Evolutionary conservation across 2,888 invertebrate genomes (phyloP), one percentile per base, ranked within the genome.

Genomic region (Netelia inedita): DNA sequence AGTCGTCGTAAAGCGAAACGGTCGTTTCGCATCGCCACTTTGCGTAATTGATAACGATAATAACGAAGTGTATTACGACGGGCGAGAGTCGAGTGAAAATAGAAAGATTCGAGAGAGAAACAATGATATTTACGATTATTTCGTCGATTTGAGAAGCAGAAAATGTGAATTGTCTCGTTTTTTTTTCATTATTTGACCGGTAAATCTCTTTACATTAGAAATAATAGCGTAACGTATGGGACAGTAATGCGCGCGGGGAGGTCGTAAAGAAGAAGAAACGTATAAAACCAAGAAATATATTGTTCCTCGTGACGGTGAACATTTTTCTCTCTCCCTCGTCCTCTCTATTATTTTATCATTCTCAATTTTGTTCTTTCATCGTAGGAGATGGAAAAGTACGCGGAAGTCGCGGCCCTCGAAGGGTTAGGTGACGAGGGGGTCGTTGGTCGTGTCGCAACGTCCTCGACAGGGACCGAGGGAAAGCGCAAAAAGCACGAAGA

Each of bases 301-400:
- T 19, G 43, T n/a, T 66, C 23, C 53, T 41, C 59, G 16, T n/a
- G 35, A n/a, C n/a, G 28, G 53, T 57, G 6, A 9, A 28, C 28
- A 5, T 41, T 57, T 41, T 14, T 66, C 19, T 5, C 11, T 50
- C 9, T 53, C 5, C 28, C 28, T 28, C 28, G 28, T 5, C 28
- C 28, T 28, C 5, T 28, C 28, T 28, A 5, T 28, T 28, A 28
- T 28, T 28, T 28, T 28, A 28, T 28, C 28, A 28, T 28, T 28
- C 5, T 28, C 28, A 28, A 3, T 75, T 14, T 46, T 65, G 28
- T 68, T 35, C n/a, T n/a, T 57, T 87, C 69, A 66, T 83, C 85
- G 74, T 79, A 91, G 91, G 91, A 91, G 82, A 89, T 84, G 82
- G 89, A 89, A 81, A 90, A 89, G 79, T 91, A 90, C 86, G 86